These are phyloP conservation scores for Xyrichtys novacula DNA, from an alignment of 2,797 vertebrate genomes.

Conservation along the genomic window DNA sequence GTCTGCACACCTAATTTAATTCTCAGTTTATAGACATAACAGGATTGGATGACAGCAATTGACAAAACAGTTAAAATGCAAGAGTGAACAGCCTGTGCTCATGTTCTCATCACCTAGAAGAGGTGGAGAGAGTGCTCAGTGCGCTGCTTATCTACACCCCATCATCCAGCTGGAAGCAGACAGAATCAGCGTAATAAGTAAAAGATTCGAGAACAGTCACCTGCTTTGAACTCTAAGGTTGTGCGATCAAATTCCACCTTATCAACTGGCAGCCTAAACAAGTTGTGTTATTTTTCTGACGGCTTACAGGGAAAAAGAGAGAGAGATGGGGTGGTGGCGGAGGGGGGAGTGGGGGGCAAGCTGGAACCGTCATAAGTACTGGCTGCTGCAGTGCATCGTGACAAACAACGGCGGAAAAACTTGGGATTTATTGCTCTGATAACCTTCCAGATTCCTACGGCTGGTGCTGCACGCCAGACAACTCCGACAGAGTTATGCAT, in stretches of 20 bases:
- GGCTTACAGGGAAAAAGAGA: slow-evolving; percentile 48
- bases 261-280: slow-evolving; percentile 74
- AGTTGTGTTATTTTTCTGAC: slow-evolving; percentile 70
- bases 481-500: slow-evolving; percentile 80
- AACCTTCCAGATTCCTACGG: slow-evolving; percentile 83
- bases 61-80: slow-evolving; percentile 74
- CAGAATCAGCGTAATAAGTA: slow-evolving; percentile 61
- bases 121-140: slow-evolving; percentile 42
- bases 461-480: slow-evolving; percentile 75
- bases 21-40: slow-evolving; percentile 75
- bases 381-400: slow-evolving; percentile 73
- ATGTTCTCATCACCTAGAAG: slow-evolving; percentile 52
- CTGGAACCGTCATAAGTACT: slow-evolving; percentile 68
- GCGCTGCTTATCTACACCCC: slow-evolving; percentile 55
- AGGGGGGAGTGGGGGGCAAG: slow-evolving; percentile 30
- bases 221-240: slow-evolving; percentile 75
- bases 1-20: slow-evolving; percentile 77
- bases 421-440: slow-evolving; percentile 84
- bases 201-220: slow-evolving; percentile 73
- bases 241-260: slow-evolving; percentile 73
- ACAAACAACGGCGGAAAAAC: slow-evolving; percentile 77
- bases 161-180: slow-evolving; percentile 72
- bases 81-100: slow-evolving; percentile 64
- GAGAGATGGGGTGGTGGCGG: background rate
- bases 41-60: slow-evolving; percentile 68